These are phyloP conservation scores for Epinotia ramella DNA, from an alignment of 2,888 invertebrate genomes.

Conservation along the genomic window DNA sequence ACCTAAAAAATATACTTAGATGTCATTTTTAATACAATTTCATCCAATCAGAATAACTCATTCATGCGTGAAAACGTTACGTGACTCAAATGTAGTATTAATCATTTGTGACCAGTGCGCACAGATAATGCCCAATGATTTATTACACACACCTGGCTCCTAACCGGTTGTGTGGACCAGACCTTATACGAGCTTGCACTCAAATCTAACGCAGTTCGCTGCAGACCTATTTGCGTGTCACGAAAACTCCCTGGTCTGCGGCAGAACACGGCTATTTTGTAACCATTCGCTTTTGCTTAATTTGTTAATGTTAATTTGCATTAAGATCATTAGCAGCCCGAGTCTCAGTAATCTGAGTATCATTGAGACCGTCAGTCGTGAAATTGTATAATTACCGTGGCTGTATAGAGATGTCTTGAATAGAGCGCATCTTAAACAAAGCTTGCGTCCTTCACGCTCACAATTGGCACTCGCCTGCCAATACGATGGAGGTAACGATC, in stretches of 20 bases:
- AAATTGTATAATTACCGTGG: background rate
- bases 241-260: constrained; percentile 1
- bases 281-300: background rate
- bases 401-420: background rate
- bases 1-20: too few relatives aligned
- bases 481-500: background rate
- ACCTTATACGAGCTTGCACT: constrained; percentile 39
- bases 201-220: constrained; percentile 9
- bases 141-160: constrained; percentile 47
- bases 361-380: background rate
- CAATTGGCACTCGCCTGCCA: background rate
- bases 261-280: background rate
- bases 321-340: background rate
- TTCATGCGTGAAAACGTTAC: constrained; percentile 27
- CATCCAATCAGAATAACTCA: background rate
- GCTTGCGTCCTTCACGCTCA: background rate
- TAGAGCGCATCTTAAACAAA: background rate
- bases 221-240: constrained; percentile 12
- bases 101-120: constrained; percentile 31
- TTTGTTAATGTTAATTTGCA: background rate
- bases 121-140: constrained; percentile 45
- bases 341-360: background rate
- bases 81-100: constrained; percentile 28
- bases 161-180: constrained; percentile 44
- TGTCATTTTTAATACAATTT: too few relatives aligned